These are phyloP conservation scores for Drosophila paracracens DNA, from an alignment of 2,888 invertebrate species.

Conservation along the genomic window DNA sequence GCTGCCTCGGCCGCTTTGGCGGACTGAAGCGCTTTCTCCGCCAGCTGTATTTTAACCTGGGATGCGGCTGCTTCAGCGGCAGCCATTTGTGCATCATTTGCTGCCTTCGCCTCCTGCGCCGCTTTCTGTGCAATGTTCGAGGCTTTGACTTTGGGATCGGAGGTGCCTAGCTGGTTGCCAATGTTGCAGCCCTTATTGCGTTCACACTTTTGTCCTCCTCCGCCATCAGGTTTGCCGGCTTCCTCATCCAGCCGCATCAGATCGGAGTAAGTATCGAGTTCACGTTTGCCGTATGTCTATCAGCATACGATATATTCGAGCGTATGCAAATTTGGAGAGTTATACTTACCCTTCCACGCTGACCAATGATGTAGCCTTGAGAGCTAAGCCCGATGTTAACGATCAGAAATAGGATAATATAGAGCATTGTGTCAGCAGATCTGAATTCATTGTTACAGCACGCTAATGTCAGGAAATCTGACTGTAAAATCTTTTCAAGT, in stretches of 20 bases:
- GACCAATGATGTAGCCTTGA: conserved; percentile 24
- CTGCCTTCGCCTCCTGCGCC: conserved; percentile 90
- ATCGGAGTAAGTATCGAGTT: conserved; percentile 27
- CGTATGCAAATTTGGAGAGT: neutral
- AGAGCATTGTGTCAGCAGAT: conserved; percentile 39
- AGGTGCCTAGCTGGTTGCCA: neutral
- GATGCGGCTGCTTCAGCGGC: conserved; percentile 90
- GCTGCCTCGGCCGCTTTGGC: conserved; percentile 90
- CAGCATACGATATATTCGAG: neutral
- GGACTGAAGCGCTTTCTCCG: conserved; percentile 90
- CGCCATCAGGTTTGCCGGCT: conserved; percentile 4
- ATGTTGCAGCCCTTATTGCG: neutral
- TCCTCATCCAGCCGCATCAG: conserved; percentile 3
- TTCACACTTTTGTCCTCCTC: neutral
- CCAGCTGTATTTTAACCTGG: conserved; percentile 90
- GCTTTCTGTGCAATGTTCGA: conserved; percentile 90
- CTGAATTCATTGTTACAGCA: conserved; percentile 25
- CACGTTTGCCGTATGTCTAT: conserved; percentile 41
- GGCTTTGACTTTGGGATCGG: conserved; percentile 85
- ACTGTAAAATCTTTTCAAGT: conserved; percentile 25
- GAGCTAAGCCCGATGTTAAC: conserved; percentile 25
- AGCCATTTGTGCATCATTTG: conserved; percentile 90
- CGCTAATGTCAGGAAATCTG: conserved; percentile 22
- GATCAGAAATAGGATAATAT: conserved; percentile 38
- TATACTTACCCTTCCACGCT: conserved; percentile 45